These are phyloP conservation scores for Sciurus carolinensis DNA, from an alignment of 2,797 vertebrate genomes.

Conservation along the genomic window DNA sequence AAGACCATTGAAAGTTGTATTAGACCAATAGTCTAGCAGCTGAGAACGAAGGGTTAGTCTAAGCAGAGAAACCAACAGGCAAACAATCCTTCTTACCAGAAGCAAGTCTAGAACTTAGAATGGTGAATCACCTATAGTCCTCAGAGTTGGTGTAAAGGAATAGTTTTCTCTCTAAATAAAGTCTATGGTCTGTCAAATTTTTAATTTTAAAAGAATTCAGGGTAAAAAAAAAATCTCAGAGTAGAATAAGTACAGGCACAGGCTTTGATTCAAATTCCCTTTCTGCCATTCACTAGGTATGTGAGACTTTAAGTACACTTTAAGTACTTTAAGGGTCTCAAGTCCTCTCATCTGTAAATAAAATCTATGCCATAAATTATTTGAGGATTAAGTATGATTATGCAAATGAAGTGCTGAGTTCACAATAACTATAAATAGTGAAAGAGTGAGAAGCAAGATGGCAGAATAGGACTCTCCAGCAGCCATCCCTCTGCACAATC, in stretches of 20 bases:
- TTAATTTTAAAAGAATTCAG: neutral
- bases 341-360: neutral
- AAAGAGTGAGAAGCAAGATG: neutral
- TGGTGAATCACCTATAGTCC: neutral
- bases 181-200: neutral
- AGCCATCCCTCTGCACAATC: neutral
- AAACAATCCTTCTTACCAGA: neutral
- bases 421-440: neutral
- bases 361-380: neutral
- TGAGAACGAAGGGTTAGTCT: neutral
- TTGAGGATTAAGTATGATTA: neutral
- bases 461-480: neutral
- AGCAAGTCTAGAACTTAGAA: neutral
- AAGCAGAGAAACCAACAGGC: neutral
- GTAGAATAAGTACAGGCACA: neutral
- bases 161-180: slow-evolving; percentile 1
- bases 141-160: neutral
- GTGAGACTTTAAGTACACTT: neutral
- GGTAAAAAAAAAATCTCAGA: neutral
- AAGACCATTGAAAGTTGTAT: neutral
- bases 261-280: neutral
- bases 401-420: neutral
- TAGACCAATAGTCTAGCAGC: neutral
- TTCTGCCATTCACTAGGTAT: neutral
- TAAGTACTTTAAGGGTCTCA: neutral